A percentile compares a stretch with the other conserved stretches of the same genome.
Conservation (phyloP, 2,888 invertebrate genomes). For the Plagodis pulveraria region DNA sequence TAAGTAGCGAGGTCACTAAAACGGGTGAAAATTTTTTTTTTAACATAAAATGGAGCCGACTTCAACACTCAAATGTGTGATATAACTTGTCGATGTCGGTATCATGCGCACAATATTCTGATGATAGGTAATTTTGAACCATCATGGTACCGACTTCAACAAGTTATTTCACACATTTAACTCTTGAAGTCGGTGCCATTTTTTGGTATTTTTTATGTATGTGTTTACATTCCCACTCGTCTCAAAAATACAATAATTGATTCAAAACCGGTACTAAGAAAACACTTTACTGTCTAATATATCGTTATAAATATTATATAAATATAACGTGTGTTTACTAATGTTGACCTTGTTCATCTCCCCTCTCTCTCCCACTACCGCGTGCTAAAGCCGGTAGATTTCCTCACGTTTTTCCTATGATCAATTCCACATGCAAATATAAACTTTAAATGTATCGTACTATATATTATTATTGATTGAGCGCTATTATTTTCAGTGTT, state of each 20-base stretch:
- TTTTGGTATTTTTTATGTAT: no score
- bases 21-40: no score
- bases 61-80: no score
- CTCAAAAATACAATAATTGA: slow-evolving; percentile 3
- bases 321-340: slow-evolving; percentile 60
- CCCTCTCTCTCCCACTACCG: slow-evolving; percentile 60
- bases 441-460: slow-evolving; percentile 44
- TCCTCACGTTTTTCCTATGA: slow-evolving; percentile 74
- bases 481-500: slow-evolving; percentile 62
- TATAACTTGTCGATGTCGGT: no score
- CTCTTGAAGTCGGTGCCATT: no score
- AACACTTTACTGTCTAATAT: slow-evolving; percentile 35
- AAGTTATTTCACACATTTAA: no score
- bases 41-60: no score
- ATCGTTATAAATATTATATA: slow-evolving; percentile 28
- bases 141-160: no score
- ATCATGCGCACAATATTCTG: no score
- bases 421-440: slow-evolving; percentile 38
- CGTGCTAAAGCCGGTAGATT: slow-evolving; percentile 56
- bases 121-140: no score
- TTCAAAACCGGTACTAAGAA: slow-evolving; percentile 29
- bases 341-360: slow-evolving; percentile 67
- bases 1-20: no score
- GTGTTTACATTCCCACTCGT: no score
- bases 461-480: slow-evolving; percentile 50